These are phyloP conservation scores for Mimachlamys varia DNA, from an alignment of 2,888 invertebrate genomes.

Conservation along the genomic window DNA sequence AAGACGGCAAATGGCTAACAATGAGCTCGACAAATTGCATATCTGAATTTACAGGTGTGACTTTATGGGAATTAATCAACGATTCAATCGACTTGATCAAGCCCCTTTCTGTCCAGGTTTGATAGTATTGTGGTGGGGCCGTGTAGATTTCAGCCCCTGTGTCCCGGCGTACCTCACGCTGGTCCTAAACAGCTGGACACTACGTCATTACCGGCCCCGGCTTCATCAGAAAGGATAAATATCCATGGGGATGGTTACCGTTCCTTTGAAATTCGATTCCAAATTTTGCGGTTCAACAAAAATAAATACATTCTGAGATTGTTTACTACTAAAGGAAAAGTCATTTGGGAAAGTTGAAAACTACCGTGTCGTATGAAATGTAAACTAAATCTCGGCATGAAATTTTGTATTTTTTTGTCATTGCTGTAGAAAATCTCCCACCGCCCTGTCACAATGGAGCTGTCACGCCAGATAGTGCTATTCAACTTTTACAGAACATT, in stretches of 20 bases:
- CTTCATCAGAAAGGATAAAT: neutral
- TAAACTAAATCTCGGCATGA: constrained; percentile 31
- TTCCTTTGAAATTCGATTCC: constrained; percentile 14
- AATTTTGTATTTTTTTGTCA: constrained; percentile 32
- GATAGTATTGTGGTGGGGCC: constrained; percentile 9
- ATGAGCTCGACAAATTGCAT: constrained; percentile 19
- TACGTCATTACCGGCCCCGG: neutral
- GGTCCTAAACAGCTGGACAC: constrained; percentile 18
- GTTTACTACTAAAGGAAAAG: constrained; percentile 1
- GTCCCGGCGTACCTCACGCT: neutral
- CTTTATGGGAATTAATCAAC: constrained; percentile 22
- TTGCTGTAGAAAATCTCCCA: constrained; percentile 2
- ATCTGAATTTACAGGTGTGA: constrained; percentile 31
- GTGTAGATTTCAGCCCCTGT: neutral
- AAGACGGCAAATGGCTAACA: constrained; percentile 19
- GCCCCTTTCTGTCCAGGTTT: neutral
- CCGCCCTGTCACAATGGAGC: neutral
- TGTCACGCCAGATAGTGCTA: constrained; percentile 18
- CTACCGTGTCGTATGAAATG: constrained; percentile 13
- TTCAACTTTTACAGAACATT: constrained; percentile 25
- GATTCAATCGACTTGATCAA: neutral
- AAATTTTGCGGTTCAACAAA: constrained; percentile 28
- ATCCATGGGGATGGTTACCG: neutral
- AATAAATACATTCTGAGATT: constrained; percentile 31
- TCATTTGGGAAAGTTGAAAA: constrained; percentile 27